phyloP scores from a whole-genome alignment of 2,113 vertebrate species.

The Notechis scutatus region DNA sequence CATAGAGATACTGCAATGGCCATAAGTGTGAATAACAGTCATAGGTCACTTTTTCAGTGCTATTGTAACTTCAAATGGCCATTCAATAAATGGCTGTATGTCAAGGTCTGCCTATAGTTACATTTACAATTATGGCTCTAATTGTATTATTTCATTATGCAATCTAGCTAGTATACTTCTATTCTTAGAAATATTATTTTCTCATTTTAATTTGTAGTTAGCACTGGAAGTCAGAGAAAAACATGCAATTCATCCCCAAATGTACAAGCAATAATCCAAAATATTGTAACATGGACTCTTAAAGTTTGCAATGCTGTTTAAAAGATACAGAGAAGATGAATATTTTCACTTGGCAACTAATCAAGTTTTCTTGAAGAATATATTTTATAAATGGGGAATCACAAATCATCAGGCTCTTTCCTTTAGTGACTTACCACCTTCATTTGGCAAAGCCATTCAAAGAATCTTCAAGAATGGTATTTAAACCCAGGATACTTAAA shows the following conservation, averaged over 20 bases:
- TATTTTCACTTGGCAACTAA: background rate
- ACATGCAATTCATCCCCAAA: background rate
- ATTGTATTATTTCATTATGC: background rate
- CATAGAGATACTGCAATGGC: too few relatives aligned
- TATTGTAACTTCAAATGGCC: too few relatives aligned
- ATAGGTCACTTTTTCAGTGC: too few relatives aligned
- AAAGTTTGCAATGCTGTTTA: background rate
- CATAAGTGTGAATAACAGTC: too few relatives aligned
- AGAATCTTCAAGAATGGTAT: background rate
- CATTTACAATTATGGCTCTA: background rate
- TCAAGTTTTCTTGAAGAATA: background rate
- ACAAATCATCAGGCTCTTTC: background rate
- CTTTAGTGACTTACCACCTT: background rate
- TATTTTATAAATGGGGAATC: background rate
- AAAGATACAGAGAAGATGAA: background rate
- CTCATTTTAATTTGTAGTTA: background rate
- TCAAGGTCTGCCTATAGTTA: background rate
- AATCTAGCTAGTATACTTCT: background rate
- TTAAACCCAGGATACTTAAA: background rate
- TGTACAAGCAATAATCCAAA: background rate
- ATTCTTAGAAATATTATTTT: background rate
- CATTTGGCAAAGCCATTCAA: background rate
- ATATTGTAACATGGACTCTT: background rate
- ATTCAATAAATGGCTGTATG: too few relatives aligned
- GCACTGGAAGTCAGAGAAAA: background rate